Base-by-base conservation (phyloP, 2,797 vertebrate species). In the Trichosurus vulpecula region DNA sequence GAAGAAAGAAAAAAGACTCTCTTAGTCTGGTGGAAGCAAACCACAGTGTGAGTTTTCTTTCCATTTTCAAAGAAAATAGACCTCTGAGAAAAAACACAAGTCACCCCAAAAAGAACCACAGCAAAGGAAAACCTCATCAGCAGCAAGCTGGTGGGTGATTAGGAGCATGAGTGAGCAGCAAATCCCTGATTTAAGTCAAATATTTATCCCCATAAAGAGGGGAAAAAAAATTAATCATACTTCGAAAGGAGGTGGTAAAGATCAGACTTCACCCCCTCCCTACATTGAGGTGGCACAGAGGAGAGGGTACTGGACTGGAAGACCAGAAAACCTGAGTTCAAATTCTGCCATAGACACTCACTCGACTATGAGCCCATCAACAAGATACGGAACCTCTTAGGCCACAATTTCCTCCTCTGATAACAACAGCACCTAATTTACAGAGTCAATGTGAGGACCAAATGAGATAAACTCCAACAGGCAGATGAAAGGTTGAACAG, bases 51-150 rank as follows among this genome's bases (percentile, higher is more conserved):
- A 47, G 52, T 31, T 53, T 87, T 91, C 94, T 92, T 90, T 54
- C 91, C 35, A 90, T 54, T 31, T 93, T 61, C 92, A 95, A 96
- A 97, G 93, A 96, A 98, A 96, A 95, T 12, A 95, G 47, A 94
- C 93, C 53, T 97, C 94, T 93, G 11, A 54, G 93, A 95, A 97
- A 97, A 93, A 96, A 52, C 52, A 95, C 95, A 81, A 95, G 93
- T 93, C 87, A 94, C 55, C 41, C 87, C 81, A 55, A 89, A 90
- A 96, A 94, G 29, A 81, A 66, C 54, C 90, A 95, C 53, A 92
- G 27, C n/a, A 29, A 90, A 31, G 30, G 35, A 47, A 61, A 47
- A 61, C 53, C 51, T 66, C 29, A 29, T 92, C 57, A 94, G 54
- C 91, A 92, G 90, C 4, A 92, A 90, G 93, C 30, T 54, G 96